Conservation (phyloP, 1,140 invertebrate species). For the Drosophila sp. region DNA sequence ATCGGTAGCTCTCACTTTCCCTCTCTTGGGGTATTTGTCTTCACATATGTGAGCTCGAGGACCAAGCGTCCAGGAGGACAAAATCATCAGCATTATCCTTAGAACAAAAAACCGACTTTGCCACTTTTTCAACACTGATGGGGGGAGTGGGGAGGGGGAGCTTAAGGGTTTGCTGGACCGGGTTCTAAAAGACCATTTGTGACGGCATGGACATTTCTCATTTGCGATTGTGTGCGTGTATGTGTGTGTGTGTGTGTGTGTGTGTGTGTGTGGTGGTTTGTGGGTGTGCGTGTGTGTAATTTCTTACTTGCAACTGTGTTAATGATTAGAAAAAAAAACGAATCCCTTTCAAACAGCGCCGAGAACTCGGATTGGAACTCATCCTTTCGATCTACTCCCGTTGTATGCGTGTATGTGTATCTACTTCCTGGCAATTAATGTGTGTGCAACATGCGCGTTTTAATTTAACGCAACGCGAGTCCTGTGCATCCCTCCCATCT, state of each 20-base stretch:
- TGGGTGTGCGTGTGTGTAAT: conserved; percentile 40
- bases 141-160: conserved; percentile 26
- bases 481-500: conserved; percentile 21
- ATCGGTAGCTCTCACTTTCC: background rate
- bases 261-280: conserved; percentile 24
- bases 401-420: conserved; percentile 32
- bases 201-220: conserved; percentile 78
- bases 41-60: conserved; percentile 16
- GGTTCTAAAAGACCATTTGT: conserved; percentile 40
- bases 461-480: conserved; percentile 73
- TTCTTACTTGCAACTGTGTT: conserved; percentile 67
- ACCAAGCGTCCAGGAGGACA: conserved; percentile 33
- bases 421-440: conserved; percentile 77
- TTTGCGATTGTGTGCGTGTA: conserved; percentile 65
- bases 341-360: conserved; percentile 39
- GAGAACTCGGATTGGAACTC: conserved; percentile 35
- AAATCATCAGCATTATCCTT: conserved; percentile 75
- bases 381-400: conserved; percentile 9
- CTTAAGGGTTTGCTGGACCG: background rate
- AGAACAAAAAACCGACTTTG: conserved; percentile 55
- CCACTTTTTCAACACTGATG: conserved; percentile 51
- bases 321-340: conserved; percentile 78
- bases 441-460: conserved; percentile 80
- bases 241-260: background rate
- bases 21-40: conserved; percentile 9